phyloP scores from a whole-genome alignment of 1,140 invertebrate genomes.

The Gryllus bimaculatus region DNA sequence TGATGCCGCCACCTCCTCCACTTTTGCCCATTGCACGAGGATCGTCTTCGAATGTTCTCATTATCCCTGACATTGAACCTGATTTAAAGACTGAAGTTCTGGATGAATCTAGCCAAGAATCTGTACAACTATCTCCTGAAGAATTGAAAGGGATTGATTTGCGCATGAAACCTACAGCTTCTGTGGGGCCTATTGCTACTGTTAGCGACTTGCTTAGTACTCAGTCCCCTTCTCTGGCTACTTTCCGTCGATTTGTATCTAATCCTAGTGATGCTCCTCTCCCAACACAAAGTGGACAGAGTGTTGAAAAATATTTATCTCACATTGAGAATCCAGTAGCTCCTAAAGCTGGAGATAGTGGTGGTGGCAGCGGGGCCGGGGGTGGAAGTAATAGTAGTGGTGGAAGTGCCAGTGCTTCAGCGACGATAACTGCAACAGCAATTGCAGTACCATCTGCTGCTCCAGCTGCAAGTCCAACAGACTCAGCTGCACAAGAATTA shows the following conservation, averaged over 20 bases:
- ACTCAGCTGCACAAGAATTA: neutral
- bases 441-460: neutral
- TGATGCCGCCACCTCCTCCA: conserved; percentile 23
- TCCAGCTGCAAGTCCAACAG: neutral
- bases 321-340: conserved; percentile 35
- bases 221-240: conserved; percentile 28
- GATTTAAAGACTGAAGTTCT: conserved; percentile 56
- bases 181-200: conserved; percentile 31
- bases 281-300: conserved; percentile 45
- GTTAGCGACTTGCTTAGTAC: conserved; percentile 34
- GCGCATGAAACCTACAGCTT: conserved; percentile 41
- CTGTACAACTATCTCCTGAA: conserved; percentile 33
- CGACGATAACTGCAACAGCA: neutral
- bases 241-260: conserved; percentile 35
- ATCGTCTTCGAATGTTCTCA: conserved; percentile 34
- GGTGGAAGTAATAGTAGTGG: neutral
- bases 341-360: neutral
- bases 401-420: neutral
- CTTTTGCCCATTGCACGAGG: conserved; percentile 19
- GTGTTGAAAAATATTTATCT: conserved; percentile 49
- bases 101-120: conserved; percentile 54
- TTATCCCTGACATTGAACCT: conserved; percentile 30
- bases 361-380: no score
- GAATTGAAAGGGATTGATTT: conserved; percentile 39
- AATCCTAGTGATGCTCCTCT: conserved; percentile 33